Evolutionary conservation across 1,140 invertebrate genomes (phyloP).

Genomic region (Dendrolimus kikuchii): DNA sequence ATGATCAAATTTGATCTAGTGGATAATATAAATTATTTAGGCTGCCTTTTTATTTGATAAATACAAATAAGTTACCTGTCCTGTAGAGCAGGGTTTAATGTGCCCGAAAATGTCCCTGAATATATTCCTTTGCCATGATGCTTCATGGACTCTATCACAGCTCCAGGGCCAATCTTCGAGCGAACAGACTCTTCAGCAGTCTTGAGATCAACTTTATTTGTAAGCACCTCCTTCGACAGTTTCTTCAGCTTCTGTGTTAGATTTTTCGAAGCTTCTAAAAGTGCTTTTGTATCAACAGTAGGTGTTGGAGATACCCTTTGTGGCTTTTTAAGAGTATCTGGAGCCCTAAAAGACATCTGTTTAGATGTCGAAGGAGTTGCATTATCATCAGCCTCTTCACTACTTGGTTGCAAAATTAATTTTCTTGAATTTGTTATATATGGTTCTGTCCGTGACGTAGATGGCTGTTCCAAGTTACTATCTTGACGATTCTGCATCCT

Average conservation of each 20-base stretch:
- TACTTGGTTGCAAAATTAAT: slow-evolving; percentile 37
- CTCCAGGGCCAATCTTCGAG: slow-evolving; percentile 78
- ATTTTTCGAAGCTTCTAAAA: slow-evolving; percentile 92
- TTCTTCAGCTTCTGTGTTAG: slow-evolving; percentile 93
- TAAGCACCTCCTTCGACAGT: slow-evolving; percentile 90
- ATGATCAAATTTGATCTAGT: too few species aligned
- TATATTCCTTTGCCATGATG: slow-evolving; percentile 93
- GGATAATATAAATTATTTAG: too few species aligned
- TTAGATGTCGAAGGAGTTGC: slow-evolving; percentile 53
- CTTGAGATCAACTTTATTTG: slow-evolving; percentile 74
- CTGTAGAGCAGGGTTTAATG: slow-evolving; percentile 93
- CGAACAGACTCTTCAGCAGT: slow-evolving; percentile 63
- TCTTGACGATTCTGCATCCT: slow-evolving; percentile 46
- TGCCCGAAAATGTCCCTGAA: slow-evolving; percentile 88
- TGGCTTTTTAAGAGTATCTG: slow-evolving; percentile 49
- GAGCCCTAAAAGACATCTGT: slow-evolving; percentile 39
- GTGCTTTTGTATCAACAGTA: slow-evolving; percentile 79
- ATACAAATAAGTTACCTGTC: slow-evolving; percentile 74
- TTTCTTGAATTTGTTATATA: slow-evolving; percentile 45
- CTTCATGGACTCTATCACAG: slow-evolving; percentile 94
- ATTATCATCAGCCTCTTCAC: slow-evolving; percentile 33
- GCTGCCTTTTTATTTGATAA: too few species aligned
- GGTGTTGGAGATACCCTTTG: slow-evolving; percentile 41
- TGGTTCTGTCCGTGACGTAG: slow-evolving; percentile 57
- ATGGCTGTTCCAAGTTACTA: slow-evolving; percentile 45